Conservation (phyloP, 2,888 invertebrate species). For the Acleris sparsana region DNA sequence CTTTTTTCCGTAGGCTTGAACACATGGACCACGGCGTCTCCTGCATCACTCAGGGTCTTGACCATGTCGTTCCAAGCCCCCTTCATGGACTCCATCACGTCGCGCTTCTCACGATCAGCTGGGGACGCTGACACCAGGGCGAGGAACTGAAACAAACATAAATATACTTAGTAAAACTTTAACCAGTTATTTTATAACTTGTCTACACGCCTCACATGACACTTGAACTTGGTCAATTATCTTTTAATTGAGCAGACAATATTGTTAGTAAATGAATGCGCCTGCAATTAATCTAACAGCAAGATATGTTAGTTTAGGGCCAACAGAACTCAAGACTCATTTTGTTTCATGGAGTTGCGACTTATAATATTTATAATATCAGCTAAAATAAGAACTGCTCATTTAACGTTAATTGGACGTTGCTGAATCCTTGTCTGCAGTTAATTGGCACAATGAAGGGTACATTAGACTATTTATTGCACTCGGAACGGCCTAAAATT, state of each 20-base stretch:
- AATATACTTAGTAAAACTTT: not conserved
- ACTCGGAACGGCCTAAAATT: too few relatives aligned
- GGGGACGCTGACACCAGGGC: constrained; percentile 54
- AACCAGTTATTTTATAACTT: not conserved
- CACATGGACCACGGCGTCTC: constrained; percentile 70
- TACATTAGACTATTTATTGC: not conserved
- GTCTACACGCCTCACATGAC: too few relatives aligned
- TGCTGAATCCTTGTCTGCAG: not conserved
- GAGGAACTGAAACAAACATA: constrained; percentile 49
- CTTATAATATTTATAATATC: too few relatives aligned
- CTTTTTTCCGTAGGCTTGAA: constrained; percentile 75
- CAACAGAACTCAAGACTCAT: too few relatives aligned
- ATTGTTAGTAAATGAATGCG: not conserved
- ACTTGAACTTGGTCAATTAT: too few relatives aligned
- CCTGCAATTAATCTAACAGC: too few relatives aligned
- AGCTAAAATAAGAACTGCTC: too few relatives aligned
- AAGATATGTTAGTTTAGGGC: too few relatives aligned
- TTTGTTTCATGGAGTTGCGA: too few relatives aligned
- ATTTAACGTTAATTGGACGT: not conserved
- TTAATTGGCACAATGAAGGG: not conserved
- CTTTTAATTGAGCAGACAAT: too few relatives aligned
- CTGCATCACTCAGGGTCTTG: constrained; percentile 64
- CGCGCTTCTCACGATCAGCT: constrained; percentile 56
- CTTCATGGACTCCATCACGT: constrained; percentile 72
- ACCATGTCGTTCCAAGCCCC: constrained; percentile 68